These are phyloP conservation scores for Perca flavescens DNA, from an alignment of 2,113 vertebrate genomes.

Conservation along the genomic window DNA sequence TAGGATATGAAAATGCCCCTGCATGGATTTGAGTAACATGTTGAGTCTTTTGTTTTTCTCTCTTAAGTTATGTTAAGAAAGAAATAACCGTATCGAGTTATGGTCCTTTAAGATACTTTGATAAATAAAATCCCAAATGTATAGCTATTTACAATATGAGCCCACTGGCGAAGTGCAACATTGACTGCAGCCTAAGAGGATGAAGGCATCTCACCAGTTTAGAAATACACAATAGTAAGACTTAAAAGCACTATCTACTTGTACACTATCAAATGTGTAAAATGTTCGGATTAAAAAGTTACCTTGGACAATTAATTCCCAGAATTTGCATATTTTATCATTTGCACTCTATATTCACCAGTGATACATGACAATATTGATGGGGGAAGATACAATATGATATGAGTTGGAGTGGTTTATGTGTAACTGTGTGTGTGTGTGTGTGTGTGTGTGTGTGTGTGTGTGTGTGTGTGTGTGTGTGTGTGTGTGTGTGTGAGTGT, in stretches of 20 bases:
- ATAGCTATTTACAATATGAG: conserved; percentile 14
- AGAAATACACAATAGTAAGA: conserved; percentile 14
- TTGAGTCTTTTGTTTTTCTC: not conserved
- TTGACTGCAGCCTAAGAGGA: not conserved
- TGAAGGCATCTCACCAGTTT: not conserved
- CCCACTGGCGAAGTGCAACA: conserved; percentile 9
- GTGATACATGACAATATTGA: conserved; percentile 5
- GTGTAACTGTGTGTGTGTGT: no score
- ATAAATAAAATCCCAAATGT: conserved; percentile 26
- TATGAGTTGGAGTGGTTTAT: no score
- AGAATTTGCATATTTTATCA: conserved; percentile 14
- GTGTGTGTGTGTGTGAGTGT: not conserved
- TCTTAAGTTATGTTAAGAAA: not conserved
- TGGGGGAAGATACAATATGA: no score
- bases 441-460: no score
- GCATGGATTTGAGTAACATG: conserved; percentile 12
- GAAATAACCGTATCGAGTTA: not conserved
- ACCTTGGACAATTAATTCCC: not conserved
- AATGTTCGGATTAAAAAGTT: conserved; percentile 12
- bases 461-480: no score
- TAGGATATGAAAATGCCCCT: conserved; percentile 43
- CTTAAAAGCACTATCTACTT: conserved; percentile 1
- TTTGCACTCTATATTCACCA: not conserved
- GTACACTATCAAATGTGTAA: not conserved
- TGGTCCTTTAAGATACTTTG: not conserved